phyloP scores from a whole-genome alignment of 1,140 invertebrate genomes.

The Physella acuta region DNA sequence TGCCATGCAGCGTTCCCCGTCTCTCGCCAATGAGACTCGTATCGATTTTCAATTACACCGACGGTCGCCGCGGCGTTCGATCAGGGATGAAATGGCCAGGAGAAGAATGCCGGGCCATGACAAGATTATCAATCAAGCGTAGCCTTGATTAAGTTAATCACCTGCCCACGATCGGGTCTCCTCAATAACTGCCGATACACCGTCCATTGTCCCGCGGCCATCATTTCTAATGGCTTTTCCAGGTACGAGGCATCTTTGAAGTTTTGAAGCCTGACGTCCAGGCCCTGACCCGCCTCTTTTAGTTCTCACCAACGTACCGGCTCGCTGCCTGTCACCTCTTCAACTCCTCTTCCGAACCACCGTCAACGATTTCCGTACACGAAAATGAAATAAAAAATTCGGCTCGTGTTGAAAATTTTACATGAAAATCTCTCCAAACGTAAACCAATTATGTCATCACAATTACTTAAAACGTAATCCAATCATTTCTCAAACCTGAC shows the following conservation, averaged over 20 bases:
- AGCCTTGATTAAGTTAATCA: constrained; percentile 21
- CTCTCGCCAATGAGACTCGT: background rate
- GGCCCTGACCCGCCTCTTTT: background rate
- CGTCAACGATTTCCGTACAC: no score
- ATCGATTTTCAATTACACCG: constrained; percentile 19
- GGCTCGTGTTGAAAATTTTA: no score
- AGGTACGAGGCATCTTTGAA: constrained; percentile 19
- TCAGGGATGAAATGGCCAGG: background rate
- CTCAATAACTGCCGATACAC: background rate
- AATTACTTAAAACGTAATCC: no score
- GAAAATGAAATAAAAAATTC: no score
- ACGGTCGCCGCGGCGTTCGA: background rate
- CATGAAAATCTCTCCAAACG: no score
- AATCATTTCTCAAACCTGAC: no score
- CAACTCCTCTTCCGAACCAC: no score
- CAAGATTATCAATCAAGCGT: constrained; percentile 23
- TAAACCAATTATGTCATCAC: no score
- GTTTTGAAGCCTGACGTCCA: constrained; percentile 5
- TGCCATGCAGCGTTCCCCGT: constrained; percentile 5
- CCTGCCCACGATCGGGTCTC: constrained; percentile 10
- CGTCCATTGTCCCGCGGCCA: constrained; percentile 4
- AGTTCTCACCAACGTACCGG: constrained; percentile 3
- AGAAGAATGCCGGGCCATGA: constrained; percentile 17
- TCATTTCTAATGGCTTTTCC: constrained; percentile 17
- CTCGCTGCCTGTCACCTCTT: no score